Evolutionary conservation across 2,797 vertebrate genomes (phyloP).

Genomic region (Muscicapa comitata): DNA sequence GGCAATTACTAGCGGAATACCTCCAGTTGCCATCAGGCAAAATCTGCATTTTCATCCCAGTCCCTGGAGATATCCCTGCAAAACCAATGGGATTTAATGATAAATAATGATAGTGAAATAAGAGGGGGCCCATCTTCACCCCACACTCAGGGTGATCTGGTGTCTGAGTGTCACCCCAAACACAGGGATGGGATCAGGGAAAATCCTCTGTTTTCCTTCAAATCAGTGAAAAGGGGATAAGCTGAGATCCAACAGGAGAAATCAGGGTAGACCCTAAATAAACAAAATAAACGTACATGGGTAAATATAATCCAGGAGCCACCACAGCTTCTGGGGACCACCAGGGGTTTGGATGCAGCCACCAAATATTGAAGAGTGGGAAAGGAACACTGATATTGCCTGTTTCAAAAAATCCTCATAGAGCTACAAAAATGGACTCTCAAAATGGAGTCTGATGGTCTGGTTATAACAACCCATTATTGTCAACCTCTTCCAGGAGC

Average conservation of each 20-base stretch:
- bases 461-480: not conserved
- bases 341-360: not conserved
- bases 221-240: not conserved
- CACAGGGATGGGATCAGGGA: rapidly evolving
- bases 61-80: not conserved
- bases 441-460: not conserved
- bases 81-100: not conserved
- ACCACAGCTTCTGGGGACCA: too few relatives aligned
- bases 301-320: not conserved
- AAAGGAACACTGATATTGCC: rapidly evolving
- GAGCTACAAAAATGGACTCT: not conserved
- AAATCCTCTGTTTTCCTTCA: not conserved
- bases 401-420: not conserved
- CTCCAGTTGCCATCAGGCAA: not conserved
- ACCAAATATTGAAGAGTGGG: not conserved
- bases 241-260: not conserved
- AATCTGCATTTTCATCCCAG: not conserved
- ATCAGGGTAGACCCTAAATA: not conserved
- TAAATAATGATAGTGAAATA: not conserved
- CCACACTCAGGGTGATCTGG: rapidly evolving
- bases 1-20: not conserved
- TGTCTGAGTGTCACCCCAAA: not conserved
- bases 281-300: not conserved
- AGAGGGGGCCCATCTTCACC: not conserved
- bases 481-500: not conserved